These are phyloP conservation scores for Thalassaphorura encarpata DNA, from an alignment of 1,140 invertebrate species.

Conservation along the genomic window DNA sequence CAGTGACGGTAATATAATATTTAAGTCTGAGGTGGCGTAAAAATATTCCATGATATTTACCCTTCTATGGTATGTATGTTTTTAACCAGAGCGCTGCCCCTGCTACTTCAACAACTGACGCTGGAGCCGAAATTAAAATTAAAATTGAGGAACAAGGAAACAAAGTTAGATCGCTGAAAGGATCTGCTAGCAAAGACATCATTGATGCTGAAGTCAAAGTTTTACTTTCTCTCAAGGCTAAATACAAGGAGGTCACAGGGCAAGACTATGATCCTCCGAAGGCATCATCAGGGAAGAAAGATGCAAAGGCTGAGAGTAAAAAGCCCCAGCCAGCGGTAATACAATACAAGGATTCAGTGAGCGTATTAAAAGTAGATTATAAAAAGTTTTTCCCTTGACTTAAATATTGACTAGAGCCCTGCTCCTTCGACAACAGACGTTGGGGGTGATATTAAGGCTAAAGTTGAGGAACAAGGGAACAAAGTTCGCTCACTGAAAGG, in stretches of 20 bases:
- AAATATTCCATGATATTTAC: too few species aligned
- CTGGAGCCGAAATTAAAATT: constrained; percentile 39
- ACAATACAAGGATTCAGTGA: too few species aligned
- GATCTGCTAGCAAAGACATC: constrained; percentile 45
- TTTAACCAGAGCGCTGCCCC: too few species aligned
- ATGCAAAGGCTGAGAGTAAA: not conserved
- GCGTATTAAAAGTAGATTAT: too few species aligned
- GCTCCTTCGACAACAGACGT: too few species aligned
- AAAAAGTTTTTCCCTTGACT: too few species aligned
- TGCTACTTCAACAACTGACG: constrained; percentile 31
- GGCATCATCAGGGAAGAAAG: not conserved
- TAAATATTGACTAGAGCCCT: too few species aligned
- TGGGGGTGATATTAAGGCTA: too few species aligned
- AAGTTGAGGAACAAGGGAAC: constrained; percentile 35
- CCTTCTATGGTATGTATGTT: too few species aligned
- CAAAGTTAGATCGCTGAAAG: constrained; percentile 56
- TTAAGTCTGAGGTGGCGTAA: too few species aligned
- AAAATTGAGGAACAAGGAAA: constrained; percentile 60
- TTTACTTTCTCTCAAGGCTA: constrained; percentile 61
- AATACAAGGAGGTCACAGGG: constrained; percentile 66
- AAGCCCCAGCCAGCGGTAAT: constrained; percentile 1
- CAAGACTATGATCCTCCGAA: constrained; percentile 45
- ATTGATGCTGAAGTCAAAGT: constrained; percentile 62
- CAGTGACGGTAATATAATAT: too few species aligned
- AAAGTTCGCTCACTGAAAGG: constrained; percentile 25